Base-by-base conservation (phyloP, 2,113 vertebrate species). In the Callopanchax toddi region DNA sequence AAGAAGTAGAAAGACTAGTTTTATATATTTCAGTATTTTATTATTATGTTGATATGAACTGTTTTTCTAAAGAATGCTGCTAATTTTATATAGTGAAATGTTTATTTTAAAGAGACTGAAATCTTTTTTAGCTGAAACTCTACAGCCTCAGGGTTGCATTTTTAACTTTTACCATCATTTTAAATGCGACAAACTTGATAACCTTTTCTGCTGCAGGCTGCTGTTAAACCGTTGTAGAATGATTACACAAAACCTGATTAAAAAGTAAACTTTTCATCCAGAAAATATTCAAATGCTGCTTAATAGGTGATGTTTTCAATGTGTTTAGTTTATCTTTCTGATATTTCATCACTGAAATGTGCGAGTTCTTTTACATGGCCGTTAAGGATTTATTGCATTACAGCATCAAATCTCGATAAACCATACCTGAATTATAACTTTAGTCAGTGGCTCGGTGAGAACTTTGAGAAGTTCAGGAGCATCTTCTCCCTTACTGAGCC, bases 361-460 rank as follows among this genome's bases (percentile, higher is more conserved):
- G 22, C 21, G 3, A 18, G 10, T 29, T 21, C 12, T 3, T 20
- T 45, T 18, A 18, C 34, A 13, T 58, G 23, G n/a, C 6, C 17
- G 36, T 11, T 16, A 50, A 25, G 11, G 5, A 17, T 18, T 12
- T 59, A 9, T 6, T 44, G 6, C 29, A 32, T 32, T 32, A 9
- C 6, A 32, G 29, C 29, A 32, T 6, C 29, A 32, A 32, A 32
- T 8, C 15, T 8, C 2, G 36, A 18, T 21, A 17, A 17, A 2
- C 0, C 44, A 8, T 3, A 97, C 95, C 95, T 95, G 92, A 60
- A 97, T 90, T 25, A 97, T 94, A 60, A 91, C 85, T 46, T 93
- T 91, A 8, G 95, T 97, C 21, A 97, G 86, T 1, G 94, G 94
- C 13, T 96, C 92, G 1, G 96, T 96, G 82, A 97, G 93, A 61